Conservation (phyloP, 2,797 vertebrate species). For the Cuculus canorus region DNA sequence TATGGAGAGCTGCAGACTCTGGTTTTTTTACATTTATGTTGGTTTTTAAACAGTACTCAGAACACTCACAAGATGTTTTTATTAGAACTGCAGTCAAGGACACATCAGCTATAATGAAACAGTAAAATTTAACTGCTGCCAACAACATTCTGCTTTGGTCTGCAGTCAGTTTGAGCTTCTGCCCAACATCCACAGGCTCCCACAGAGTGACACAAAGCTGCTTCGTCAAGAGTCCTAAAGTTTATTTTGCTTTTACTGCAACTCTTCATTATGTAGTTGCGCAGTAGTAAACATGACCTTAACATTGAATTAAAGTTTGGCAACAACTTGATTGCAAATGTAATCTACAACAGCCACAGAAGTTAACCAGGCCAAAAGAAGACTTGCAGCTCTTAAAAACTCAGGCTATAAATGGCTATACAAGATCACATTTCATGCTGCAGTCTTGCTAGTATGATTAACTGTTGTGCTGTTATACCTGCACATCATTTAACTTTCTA, state of each 20-base stretch:
- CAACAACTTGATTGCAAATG: constrained; percentile 28
- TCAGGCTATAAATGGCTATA: constrained; percentile 60
- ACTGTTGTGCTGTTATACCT: background rate
- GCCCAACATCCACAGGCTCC: background rate
- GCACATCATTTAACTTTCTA: background rate
- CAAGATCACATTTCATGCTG: background rate
- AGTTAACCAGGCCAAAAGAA: constrained; percentile 36
- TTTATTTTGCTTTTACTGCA: constrained; percentile 57
- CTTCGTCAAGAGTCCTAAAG: background rate
- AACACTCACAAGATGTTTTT: background rate
- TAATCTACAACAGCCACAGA: constrained; percentile 34
- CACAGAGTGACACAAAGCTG: background rate
- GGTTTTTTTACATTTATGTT: background rate
- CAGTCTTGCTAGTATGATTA: background rate
- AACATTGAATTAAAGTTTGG: constrained; percentile 20
- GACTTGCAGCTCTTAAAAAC: constrained; percentile 40
- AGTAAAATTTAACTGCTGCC: constrained; percentile 37
- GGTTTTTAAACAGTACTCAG: background rate
- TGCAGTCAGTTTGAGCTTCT: background rate
- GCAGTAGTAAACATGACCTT: constrained; percentile 60
- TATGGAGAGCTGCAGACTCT: background rate
- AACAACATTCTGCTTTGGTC: constrained; percentile 16
- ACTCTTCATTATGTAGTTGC: background rate
- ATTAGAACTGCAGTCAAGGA: constrained; percentile 19
- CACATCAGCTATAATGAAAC: background rate